A percentile compares a stretch with the other conserved stretches of the same genome.
phyloP scores from a whole-genome alignment of 2,113 vertebrate genomes.

The Cochlearius cochlearius region DNA sequence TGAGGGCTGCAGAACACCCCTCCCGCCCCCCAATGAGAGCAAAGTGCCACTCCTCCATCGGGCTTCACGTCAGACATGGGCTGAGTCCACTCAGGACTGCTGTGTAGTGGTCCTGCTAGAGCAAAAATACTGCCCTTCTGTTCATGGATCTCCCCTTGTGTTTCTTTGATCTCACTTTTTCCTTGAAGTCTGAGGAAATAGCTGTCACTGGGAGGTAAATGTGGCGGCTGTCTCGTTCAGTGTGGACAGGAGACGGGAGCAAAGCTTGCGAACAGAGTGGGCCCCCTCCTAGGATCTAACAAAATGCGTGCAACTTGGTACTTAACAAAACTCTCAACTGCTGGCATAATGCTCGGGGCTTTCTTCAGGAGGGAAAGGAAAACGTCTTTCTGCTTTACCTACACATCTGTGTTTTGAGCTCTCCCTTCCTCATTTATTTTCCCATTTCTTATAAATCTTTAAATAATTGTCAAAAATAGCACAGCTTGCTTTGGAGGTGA shows the following conservation, averaged over 20 bases:
- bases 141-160: background rate
- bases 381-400: background rate
- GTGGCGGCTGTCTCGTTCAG: background rate
- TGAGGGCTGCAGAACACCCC: background rate
- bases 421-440: background rate
- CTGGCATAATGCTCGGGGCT: background rate
- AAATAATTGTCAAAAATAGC: background rate
- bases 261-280: background rate
- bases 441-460: background rate
- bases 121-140: background rate
- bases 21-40: background rate
- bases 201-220: background rate
- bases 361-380: background rate
- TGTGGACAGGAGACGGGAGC: background rate
- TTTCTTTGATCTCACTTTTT: background rate
- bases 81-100: fast-evolving
- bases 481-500: background rate
- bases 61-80: background rate
- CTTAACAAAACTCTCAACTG: background rate
- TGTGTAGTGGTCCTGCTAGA: background rate
- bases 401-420: background rate
- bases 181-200: background rate
- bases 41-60: background rate
- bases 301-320: background rate
- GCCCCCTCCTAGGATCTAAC: background rate